These are phyloP conservation scores for Phyllotreta striolata DNA, from an alignment of 2,888 invertebrate species.

Conservation along the genomic window DNA sequence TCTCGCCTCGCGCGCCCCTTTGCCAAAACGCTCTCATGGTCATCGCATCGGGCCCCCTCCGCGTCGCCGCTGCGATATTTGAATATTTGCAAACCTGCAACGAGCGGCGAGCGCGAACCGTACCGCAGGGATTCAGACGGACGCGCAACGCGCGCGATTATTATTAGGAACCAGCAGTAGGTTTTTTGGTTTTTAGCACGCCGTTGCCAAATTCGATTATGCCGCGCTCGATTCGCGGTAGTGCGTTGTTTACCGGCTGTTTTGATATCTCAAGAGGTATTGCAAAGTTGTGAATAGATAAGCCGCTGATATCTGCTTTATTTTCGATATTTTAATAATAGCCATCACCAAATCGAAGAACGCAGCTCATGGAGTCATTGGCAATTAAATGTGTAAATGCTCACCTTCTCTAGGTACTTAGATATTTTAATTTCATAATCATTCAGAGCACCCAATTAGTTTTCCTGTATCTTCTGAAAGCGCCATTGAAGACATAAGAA, in stretches of 20 bases:
- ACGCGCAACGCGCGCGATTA: slow-evolving; percentile 40
- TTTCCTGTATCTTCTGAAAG: too few species aligned
- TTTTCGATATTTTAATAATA: too few species aligned
- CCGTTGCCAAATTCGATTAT: slow-evolving; percentile 31
- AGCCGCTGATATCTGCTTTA: too few species aligned
- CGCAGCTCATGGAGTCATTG: too few species aligned
- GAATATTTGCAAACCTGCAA: slow-evolving; percentile 55
- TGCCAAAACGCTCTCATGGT: slow-evolving; percentile 42
- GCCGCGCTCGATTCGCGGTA: neutral
- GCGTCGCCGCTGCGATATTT: slow-evolving; percentile 42
- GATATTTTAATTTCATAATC: too few species aligned
- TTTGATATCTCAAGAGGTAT: too few species aligned
- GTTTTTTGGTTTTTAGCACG: slow-evolving; percentile 4
- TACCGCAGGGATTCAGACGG: slow-evolving; percentile 33
- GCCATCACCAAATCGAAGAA: too few species aligned
- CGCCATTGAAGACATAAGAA: too few species aligned
- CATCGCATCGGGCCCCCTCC: slow-evolving; percentile 39
- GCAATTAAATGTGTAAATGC: too few species aligned
- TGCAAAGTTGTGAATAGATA: too few species aligned
- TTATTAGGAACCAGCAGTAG: slow-evolving; percentile 8
- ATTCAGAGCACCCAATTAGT: too few species aligned
- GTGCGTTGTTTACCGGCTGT: neutral
- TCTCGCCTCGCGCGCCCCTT: slow-evolving; percentile 49
- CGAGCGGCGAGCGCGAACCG: slow-evolving; percentile 6
- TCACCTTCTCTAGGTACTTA: too few species aligned